Percentiles rank a stretch among this genome's conserved stretches.
Evolutionary conservation across 2,888 invertebrate species (phyloP).

Genomic region (Coleophora flavipennella): DNA sequence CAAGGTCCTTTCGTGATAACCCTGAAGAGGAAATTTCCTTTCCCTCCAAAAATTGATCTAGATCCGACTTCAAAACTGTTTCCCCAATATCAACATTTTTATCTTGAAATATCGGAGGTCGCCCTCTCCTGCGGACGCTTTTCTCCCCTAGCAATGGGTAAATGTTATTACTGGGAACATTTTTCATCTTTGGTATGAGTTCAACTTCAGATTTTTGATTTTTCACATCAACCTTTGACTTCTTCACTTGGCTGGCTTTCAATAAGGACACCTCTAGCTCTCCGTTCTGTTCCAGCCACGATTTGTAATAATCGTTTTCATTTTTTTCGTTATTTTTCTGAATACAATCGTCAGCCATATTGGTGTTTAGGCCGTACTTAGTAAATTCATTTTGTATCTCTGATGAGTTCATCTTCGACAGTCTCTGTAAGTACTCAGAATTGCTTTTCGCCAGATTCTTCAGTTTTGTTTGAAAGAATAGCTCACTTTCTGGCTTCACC

Average conservation of each 20-base stretch:
- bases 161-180: slow-evolving; percentile 33
- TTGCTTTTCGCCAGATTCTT: slow-evolving; percentile 53
- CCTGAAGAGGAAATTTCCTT: slow-evolving; percentile 66
- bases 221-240: slow-evolving; percentile 33
- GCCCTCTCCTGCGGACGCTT: slow-evolving; percentile 40
- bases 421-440: slow-evolving; percentile 44
- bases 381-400: slow-evolving; percentile 56
- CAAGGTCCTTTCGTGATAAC: slow-evolving; percentile 58
- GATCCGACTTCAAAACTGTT: slow-evolving; percentile 58
- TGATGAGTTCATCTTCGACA: slow-evolving; percentile 53
- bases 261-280: slow-evolving; percentile 61
- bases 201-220: slow-evolving; percentile 56
- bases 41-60: slow-evolving; percentile 65
- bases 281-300: slow-evolving; percentile 65
- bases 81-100: slow-evolving; percentile 59
- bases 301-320: slow-evolving; percentile 63
- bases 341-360: slow-evolving; percentile 26
- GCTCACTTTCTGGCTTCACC: slow-evolving; percentile 59
- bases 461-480: slow-evolving; percentile 55
- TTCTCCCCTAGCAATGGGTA: slow-evolving; percentile 45
- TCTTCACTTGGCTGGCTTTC: slow-evolving; percentile 47
- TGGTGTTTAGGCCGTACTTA: slow-evolving; percentile 55
- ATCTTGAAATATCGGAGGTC: slow-evolving; percentile 62
- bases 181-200: slow-evolving; percentile 48
- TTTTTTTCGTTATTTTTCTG: slow-evolving; percentile 36